These are phyloP conservation scores for Pollimyrus isidori DNA, from an alignment of 2,113 vertebrate species.

Conservation along the genomic window DNA sequence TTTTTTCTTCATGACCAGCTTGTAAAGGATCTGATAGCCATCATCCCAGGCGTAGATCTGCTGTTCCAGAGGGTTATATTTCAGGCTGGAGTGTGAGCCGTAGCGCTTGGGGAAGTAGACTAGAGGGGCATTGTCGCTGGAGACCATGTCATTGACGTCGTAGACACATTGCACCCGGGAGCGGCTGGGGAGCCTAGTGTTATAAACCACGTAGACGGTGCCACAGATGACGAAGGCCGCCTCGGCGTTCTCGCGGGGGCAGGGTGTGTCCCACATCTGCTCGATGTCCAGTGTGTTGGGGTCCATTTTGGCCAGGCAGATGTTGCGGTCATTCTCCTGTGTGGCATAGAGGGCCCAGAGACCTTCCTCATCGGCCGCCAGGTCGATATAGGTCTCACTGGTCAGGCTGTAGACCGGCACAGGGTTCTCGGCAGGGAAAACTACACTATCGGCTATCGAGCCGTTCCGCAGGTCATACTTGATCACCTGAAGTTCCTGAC, in stretches of 20 bases:
- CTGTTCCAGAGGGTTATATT: conserved; percentile 81
- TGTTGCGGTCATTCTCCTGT: conserved; percentile 73
- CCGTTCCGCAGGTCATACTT: conserved; percentile 78
- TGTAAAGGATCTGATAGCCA: conserved; percentile 92
- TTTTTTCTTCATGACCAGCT: conserved; percentile 81
- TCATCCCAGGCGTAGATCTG: conserved; percentile 95
- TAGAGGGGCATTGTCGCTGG: conserved; percentile 71
- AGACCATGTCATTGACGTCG: conserved; percentile 78
- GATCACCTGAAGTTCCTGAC: conserved; percentile 71
- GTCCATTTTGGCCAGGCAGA: conserved; percentile 89
- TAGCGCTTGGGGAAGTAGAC: conserved; percentile 91
- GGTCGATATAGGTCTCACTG: conserved; percentile 74
- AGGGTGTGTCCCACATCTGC: conserved; percentile 91
- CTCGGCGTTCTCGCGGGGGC: conserved; percentile 83
- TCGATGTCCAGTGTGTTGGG: conserved; percentile 79
- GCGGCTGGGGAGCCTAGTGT: conserved; percentile 80
- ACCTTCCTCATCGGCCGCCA: conserved; percentile 79
- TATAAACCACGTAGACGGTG: conserved; percentile 89
- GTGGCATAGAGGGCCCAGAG: conserved; percentile 86
- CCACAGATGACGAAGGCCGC: conserved; percentile 86
- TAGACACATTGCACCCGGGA: conserved; percentile 88
- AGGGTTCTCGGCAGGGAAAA: conserved; percentile 74
- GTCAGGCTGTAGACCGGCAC: conserved; percentile 76
- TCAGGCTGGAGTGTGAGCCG: conserved; percentile 82
- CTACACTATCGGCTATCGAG: conserved; percentile 71